Evolutionary conservation across 2,888 invertebrate species (phyloP).

Genomic region (Neria commutata): DNA sequence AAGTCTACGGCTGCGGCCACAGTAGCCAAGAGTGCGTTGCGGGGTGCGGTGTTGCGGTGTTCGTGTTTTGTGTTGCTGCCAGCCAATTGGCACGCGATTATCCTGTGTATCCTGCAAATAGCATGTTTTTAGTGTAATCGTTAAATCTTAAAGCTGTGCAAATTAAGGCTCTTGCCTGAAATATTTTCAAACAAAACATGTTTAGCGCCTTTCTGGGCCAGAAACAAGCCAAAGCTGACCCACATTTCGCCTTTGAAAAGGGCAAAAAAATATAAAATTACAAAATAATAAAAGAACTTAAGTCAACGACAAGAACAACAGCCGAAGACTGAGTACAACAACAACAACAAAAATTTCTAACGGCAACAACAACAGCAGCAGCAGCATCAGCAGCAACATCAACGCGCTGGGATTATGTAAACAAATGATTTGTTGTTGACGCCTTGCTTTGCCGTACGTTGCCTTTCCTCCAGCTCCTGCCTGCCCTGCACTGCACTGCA

Average conservation of each 20-base stretch:
- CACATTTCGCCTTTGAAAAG: not conserved
- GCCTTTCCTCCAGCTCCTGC: no score
- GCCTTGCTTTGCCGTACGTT: conserved; percentile 29
- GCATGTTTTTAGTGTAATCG: not conserved
- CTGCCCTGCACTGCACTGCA: no score
- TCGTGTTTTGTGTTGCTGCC: not conserved
- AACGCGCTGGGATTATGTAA: conserved; percentile 51
- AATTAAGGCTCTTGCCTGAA: not conserved
- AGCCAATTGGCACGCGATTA: not conserved
- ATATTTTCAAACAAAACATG: not conserved
- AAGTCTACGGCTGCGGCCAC: not conserved
- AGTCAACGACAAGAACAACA: conserved; percentile 10
- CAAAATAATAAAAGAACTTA: conserved; percentile 6
- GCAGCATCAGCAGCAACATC: conserved; percentile 19
- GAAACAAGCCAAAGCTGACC: not conserved
- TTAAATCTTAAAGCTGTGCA: not conserved
- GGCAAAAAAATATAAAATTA: not conserved
- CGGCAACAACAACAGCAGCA: not conserved
- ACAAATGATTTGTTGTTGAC: conserved; percentile 42
- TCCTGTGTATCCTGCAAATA: not conserved
- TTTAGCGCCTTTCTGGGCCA: not conserved
- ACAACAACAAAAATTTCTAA: conserved; percentile 12
- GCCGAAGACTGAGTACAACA: conserved; percentile 4
- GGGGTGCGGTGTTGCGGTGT: not conserved
- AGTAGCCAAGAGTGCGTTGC: conserved; percentile 21